phyloP scores from a whole-genome alignment of 2,113 vertebrate genomes.

The Megalops atlanticus region DNA sequence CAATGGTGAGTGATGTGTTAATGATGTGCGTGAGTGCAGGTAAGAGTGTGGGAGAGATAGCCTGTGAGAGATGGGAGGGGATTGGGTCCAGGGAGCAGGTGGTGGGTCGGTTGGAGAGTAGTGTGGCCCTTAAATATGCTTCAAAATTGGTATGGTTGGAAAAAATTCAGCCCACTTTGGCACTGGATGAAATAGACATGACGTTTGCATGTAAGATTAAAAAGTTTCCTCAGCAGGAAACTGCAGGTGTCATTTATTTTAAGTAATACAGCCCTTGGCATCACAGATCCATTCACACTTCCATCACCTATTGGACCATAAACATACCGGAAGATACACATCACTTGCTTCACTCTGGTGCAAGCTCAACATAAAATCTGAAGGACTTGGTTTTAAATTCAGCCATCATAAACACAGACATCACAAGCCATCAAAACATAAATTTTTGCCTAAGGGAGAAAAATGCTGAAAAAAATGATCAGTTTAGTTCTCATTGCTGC shows the following conservation, averaged over 20 bases:
- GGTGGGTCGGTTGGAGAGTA: too few species aligned
- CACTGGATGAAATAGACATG: neutral
- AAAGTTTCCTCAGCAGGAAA: neutral
- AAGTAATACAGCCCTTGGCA: neutral
- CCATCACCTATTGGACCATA: neutral
- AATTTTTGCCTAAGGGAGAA: neutral
- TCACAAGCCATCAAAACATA: neutral
- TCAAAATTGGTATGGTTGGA: neutral
- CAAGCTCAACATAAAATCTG: neutral
- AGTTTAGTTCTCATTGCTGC: too few species aligned
- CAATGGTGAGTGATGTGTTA: too few species aligned
- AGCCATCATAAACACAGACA: neutral
- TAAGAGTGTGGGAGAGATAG: too few species aligned
- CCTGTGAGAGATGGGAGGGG: too few species aligned
- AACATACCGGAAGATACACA: neutral
- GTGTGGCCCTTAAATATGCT: too few species aligned
- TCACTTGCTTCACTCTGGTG: neutral
- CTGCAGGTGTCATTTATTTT: constrained; percentile 3
- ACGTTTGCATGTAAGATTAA: neutral
- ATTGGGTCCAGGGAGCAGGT: too few species aligned
- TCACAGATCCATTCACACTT: neutral
- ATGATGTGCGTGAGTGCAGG: too few species aligned
- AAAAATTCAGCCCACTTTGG: neutral
- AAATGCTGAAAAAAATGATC: too few species aligned
- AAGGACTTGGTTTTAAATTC: neutral